Evolutionary conservation across 2,888 invertebrate genomes (phyloP), one percentile per base, ranked within the genome.

Genomic region (Drosophila macrothrix): DNA sequence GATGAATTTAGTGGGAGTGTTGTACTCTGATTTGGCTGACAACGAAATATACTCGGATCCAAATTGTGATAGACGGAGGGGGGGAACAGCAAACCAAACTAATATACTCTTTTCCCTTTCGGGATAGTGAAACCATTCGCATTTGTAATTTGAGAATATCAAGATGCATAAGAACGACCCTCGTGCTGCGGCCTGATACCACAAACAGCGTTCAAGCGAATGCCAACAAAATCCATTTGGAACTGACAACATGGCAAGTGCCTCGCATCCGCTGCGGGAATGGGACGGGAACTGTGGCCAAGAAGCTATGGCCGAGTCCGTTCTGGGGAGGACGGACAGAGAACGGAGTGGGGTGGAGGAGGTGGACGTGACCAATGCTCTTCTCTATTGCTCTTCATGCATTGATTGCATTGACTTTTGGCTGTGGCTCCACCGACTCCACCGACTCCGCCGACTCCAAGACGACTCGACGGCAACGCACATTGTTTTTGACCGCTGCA

Each of bases 361-460:
- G 33, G 59, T 56, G 60, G 65, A 75, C 58, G 76, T 82, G 66
- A 69, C 66, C 76, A 80, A 80, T 64, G 64, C 76, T 56, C 37
- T 63, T 59, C 53, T 62, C 74, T 72, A 77, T 72, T 72, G 65
- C 53, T 50, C 37, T 41, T 58, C 70, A 52, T 63, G 75, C 83
- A 76, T 82, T 80, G 79, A 82, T 79, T 78, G 78, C 79, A 76
- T 74, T 77, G 75, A 74, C 78, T 78, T 78, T 68, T 75, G 82
- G 70, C 80, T 82, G 61, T 76, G 55, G 66, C 41, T 50, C 75
- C 35, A 55, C 58, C 63, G 41, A 31, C 55, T 58, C 53, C 31
- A 50, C 28, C 19, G 12, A 35, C 55, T 58, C 53, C 31, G 28
- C 28, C 19, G 12, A 35, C 56, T 56, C 28, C 22, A 46, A 46